Percentiles rank a stretch among this genome's conserved stretches.
phyloP scores from a whole-genome alignment of 2,797 vertebrate genomes.

The Tiaroga cobitis region DNA sequence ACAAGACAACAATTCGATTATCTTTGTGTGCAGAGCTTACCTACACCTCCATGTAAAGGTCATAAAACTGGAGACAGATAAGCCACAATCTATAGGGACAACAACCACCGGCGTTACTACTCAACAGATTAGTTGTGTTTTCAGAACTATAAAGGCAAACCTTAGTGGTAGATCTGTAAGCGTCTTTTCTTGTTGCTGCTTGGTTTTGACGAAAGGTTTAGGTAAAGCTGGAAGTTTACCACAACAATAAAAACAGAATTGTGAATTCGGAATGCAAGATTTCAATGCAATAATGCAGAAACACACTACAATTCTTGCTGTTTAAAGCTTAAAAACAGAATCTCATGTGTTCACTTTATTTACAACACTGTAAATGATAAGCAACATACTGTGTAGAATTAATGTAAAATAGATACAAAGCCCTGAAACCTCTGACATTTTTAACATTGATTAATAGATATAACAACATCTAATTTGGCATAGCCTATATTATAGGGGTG shows the following conservation, averaged over 20 bases:
- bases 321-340: not conserved
- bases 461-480: not conserved
- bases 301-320: not conserved
- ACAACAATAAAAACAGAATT: not conserved
- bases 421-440: not conserved
- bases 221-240: conserved; percentile 7
- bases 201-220: conserved; percentile 21
- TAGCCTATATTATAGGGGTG: not conserved
- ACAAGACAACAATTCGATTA: conserved; percentile 71
- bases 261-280: not conserved
- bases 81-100: conserved; percentile 59
- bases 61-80: conserved; percentile 73
- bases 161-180: not conserved
- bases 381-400: not conserved
- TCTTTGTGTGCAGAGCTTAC: conserved; percentile 62
- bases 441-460: not conserved
- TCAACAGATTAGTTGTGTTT: conserved; percentile 50
- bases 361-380: not conserved
- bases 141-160: conserved; percentile 31
- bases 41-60: conserved; percentile 74
- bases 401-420: not conserved
- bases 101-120: conserved; percentile 44
- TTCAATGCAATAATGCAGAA: not conserved
- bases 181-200: not conserved
- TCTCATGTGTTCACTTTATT: not conserved